Evolutionary conservation across 2,113 vertebrate genomes (phyloP), one percentile per base, ranked within the genome.

Genomic region (Stigmatopora nigra): DNA sequence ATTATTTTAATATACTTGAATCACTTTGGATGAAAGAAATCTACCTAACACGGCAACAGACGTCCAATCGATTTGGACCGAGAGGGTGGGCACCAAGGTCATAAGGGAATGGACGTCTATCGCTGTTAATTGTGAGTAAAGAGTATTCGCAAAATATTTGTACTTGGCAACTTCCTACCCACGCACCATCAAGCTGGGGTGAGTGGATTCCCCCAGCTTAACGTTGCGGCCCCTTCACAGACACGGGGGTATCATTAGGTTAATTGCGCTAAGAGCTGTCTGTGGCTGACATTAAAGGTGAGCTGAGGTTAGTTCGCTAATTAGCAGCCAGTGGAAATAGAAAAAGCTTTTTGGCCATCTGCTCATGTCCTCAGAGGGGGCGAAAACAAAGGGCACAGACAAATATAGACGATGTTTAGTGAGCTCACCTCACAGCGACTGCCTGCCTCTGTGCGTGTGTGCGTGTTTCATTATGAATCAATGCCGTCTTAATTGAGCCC

Each of bases 191-290:
- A 41, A 41, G 5, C n/a, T n/a, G n/a, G n/a, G n/a, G n/a, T 38
- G 38, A 38, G 38, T 41, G 38, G 38, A 7, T 7, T 53, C 63
- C 61, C 47, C 19, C 5, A 17, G 38, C 79, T 63, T 56, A 78
- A 72, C 78, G 64, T 74, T 68, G 68, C 73, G 63, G 64, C 55
- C 75, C 70, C 71, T 75, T 79, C 81, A 68, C 63, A 62, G 75
- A 58, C 70, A 60, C 41, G 10, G 64, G 76, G 61, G 73, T 11
- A 25, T 81, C 76, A 82, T 84, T 84, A 81, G 71, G 48, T 67
- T 88, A 88, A 88, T 86, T 81, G 81, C 52, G 46, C 82, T 84
- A 81, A 84, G 79, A 86, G 82, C 83, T 64, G 83, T 73, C 67
- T 72, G 73, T 45, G 60, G 72, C 69, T 78, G 79, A 81, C 82